Percentiles rank a stretch among this genome's conserved stretches.
These are phyloP conservation scores for Dicyrtomina minuta DNA, from an alignment of 2,888 invertebrate genomes.

Conservation along the genomic window DNA sequence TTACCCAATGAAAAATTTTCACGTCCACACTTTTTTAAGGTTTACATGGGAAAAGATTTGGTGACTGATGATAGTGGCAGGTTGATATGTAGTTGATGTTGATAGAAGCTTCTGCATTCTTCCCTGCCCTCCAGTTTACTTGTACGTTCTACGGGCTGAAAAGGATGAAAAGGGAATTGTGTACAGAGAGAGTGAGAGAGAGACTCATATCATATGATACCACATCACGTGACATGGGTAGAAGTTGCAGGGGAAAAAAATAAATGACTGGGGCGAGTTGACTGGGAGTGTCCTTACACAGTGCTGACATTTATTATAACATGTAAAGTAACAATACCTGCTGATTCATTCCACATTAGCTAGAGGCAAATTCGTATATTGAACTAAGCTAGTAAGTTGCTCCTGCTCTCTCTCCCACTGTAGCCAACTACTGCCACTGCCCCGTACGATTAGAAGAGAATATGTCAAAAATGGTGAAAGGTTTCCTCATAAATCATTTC, in stretches of 20 bases:
- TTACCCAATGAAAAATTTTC: slow-evolving; percentile 22
- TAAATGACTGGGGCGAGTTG: slow-evolving; percentile 14
- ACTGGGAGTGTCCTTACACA: slow-evolving; percentile 28
- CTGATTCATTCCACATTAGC: slow-evolving; percentile 30
- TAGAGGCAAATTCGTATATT: not conserved
- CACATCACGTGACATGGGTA: not conserved
- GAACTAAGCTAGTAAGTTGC: not conserved
- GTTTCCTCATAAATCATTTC: slow-evolving; percentile 29
- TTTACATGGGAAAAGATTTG: no score
- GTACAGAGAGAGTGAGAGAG: not conserved
- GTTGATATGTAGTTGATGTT: no score
- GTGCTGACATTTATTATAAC: slow-evolving; percentile 34
- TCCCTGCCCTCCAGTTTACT: not conserved
- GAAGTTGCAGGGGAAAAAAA: slow-evolving; percentile 1
- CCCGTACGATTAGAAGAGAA: slow-evolving; percentile 29
- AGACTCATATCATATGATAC: not conserved
- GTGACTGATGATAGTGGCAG: no score
- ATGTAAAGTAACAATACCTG: slow-evolving; percentile 28
- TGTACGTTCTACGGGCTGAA: no score
- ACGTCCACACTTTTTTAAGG: slow-evolving; percentile 27
- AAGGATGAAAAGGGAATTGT: no score
- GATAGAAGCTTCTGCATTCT: not conserved
- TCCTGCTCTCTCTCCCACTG: slow-evolving; percentile 4
- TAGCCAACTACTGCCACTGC: slow-evolving; percentile 5
- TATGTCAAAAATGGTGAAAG: slow-evolving; percentile 30